Evolutionary conservation across 1,140 invertebrate genomes (phyloP), one percentile per base, ranked within the genome.

Genomic region (Pseudomyrmex concolor): DNA sequence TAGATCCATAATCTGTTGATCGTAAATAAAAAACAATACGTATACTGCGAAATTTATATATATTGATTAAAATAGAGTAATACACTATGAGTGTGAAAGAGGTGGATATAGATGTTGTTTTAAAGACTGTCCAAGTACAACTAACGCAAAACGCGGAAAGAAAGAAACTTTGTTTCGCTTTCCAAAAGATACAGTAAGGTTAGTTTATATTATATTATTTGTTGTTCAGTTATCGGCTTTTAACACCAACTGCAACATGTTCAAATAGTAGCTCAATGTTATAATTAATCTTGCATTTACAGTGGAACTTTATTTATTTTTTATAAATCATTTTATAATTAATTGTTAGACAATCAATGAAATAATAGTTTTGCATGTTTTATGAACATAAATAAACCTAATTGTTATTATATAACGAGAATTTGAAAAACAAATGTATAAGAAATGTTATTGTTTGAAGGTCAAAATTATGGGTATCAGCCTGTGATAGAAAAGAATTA

Each of bases 121-220:
- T 9, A 48, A 64, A 48, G 10, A 15, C 15, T 64, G 63, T 9
- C 57, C 19, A 60, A 60, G 57, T 60, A n/a, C 57, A 60, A 48
- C 15, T 2, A 64, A 43, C 48, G 17, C 12, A 9, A 17, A 64
- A 64, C 63, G 63, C 1, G 13, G 34, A 3, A 48, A 15, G 19
- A 64, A 48, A 45, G 63, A 64, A 64, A 64, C 63, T 45, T 17
- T 64, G 34, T 64, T 64, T 45, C 15, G 63, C 45, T 64, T 64
- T 17, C 43, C 34, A 10, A 64, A 64, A n/a, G 34, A 64, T 64
- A 17, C 9, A 64, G 34, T 48, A 48, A 48, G 43, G n/a, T 48
- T 48, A 34, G 25, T 34, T 0, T 34, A 34, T 34, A 34, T 34
- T 34, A 34, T 34, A 34, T 34, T 34, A 60, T 60, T 19, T 60